Base-by-base conservation (phyloP, 2,888 invertebrate species). In the Synergus gifuensis region DNA sequence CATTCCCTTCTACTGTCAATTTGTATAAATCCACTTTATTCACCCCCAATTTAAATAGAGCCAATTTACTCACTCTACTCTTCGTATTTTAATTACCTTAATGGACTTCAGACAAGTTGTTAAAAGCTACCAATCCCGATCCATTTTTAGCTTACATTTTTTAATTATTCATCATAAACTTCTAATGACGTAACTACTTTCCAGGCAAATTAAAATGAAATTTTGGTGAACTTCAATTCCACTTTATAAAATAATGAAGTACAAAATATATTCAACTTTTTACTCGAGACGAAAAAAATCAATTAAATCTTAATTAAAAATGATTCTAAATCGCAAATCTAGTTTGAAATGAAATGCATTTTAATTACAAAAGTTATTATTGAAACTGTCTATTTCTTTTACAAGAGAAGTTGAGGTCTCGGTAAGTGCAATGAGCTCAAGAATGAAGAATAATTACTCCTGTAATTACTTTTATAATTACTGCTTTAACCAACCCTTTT, bases 391-490 rank as follows among this genome's bases (percentile, higher is more conserved):
- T 58, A 58, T 73, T 73, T 73, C 49, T 36, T 54, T 58, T 73
- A 69, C 73, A 54, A 73, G 73, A 54, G 46, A 67, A 46, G 44
- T 67, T 67, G n/a, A 46, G 14, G 16, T 22, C 67, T 46, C 8
- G 46, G 9, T 73, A 49, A 36, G 36, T 54, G 7, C 44, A 67
- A n/a, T 14, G 7, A 14, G 54, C 36, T 54, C 18, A 73, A 73
- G 73, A 73, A 54, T 73, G 54, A 58, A n/a, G 28, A 16, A 28
- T 49, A 69, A 69, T 69, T 69, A 69, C 49, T 69, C 40, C 16
- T 73, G 49, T 11, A 73, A 73, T 73, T 73, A 73, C 73, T 54
- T 73, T 54, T 73, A n/a, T 73, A 73, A 73, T 73, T 49, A 73
- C 54, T 54, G 36, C 54, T 58, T 49, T 49, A 58, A 73, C 36